These are phyloP conservation scores for Pegea sp. DNA, from an alignment of 23 tunicate species.

Conservation along the genomic window DNA sequence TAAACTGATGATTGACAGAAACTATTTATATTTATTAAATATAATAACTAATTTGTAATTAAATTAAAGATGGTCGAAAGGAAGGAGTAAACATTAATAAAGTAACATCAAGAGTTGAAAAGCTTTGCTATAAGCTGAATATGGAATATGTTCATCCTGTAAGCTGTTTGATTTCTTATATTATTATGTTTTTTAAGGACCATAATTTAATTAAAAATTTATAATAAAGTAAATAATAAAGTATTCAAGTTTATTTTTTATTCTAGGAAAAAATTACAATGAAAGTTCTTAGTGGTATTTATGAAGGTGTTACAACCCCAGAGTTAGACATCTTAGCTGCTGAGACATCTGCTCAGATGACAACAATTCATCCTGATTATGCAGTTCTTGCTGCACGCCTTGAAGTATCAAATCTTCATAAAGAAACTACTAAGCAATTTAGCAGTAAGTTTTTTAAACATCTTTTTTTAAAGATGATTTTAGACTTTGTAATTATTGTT, in stretches of 20 bases:
- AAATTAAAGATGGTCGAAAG: conserved; percentile 55
- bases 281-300: conserved; percentile 89
- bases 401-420: conserved; percentile 93
- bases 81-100: conserved; percentile 95
- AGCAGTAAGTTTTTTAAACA: conserved; percentile 9
- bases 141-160: conserved; percentile 89
- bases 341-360: conserved; percentile 98
- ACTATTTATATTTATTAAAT: no score
- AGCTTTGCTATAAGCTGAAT: conserved; percentile 88
- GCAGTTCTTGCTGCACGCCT: conserved; percentile 98
- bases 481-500: neutral
- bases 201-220: no score
- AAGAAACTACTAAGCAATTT: conserved; percentile 90
- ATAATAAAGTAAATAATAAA: no score
- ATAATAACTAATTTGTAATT: conserved; percentile 2
- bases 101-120: conserved; percentile 90
- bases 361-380: conserved; percentile 98
- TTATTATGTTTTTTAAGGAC: no score
- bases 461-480: neutral
- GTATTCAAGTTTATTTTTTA: no score
- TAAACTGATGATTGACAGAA: no score
- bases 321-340: conserved; percentile 95
- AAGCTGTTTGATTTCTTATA: no score
- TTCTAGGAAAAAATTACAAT: conserved; percentile 73
- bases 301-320: conserved; percentile 92